Evolutionary conservation across 1,140 invertebrate species (phyloP).

Genomic region (Platyscapa corneri): DNA sequence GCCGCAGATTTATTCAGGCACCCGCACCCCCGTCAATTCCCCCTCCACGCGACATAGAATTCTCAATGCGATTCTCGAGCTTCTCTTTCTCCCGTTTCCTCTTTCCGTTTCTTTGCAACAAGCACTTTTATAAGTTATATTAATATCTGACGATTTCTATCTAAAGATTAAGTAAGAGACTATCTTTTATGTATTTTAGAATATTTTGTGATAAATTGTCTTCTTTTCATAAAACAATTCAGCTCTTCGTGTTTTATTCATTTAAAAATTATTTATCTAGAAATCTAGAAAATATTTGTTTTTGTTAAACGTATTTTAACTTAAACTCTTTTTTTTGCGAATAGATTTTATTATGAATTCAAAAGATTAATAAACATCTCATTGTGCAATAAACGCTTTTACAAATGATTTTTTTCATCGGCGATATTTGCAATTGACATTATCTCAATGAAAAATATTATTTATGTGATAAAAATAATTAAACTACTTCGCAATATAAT

Average conservation of each 20-base stretch:
- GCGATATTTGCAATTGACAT: no score
- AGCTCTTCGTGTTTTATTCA: background rate
- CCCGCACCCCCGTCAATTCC: background rate
- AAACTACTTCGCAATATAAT: no score
- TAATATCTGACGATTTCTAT: slow-evolving; percentile 34
- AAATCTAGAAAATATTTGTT: no score
- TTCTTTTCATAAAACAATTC: background rate
- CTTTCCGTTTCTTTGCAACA: background rate
- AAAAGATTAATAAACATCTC: no score
- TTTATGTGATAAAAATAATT: no score
- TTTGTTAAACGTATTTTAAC: no score
- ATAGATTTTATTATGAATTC: no score
- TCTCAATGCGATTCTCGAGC: slow-evolving; percentile 60
- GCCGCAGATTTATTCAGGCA: slow-evolving; percentile 68
- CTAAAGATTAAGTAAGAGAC: background rate
- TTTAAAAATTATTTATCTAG: background rate
- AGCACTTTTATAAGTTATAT: slow-evolving; percentile 32
- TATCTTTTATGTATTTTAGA: background rate
- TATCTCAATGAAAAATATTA: no score
- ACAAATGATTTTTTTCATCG: no score
- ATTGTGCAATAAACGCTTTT: no score
- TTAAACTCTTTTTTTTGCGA: no score
- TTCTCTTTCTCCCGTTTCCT: slow-evolving; percentile 56
- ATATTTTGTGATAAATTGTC: no score
- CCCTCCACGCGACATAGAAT: slow-evolving; percentile 45